These are phyloP conservation scores for Tachysurus vachellii DNA, from an alignment of 2,113 vertebrate genomes.

Conservation along the genomic window DNA sequence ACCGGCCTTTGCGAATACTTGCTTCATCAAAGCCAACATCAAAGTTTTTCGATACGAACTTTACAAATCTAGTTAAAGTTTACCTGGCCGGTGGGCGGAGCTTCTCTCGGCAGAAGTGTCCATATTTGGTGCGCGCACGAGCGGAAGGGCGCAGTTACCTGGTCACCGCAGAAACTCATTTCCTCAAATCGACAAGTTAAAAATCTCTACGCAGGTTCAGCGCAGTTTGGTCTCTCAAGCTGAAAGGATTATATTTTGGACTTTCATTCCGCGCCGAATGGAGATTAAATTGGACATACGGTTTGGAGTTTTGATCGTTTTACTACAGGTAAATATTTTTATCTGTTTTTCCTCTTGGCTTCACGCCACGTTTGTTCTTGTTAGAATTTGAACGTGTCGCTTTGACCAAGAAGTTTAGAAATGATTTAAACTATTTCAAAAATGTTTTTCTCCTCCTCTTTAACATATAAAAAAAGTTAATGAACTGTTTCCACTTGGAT, in stretches of 20 bases:
- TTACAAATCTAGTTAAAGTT: too few relatives aligned
- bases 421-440: not conserved
- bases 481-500: too few relatives aligned
- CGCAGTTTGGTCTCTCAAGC: not conserved
- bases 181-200: constrained; percentile 8
- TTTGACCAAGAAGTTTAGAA: too few relatives aligned
- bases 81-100: constrained; percentile 44
- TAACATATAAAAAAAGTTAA: too few relatives aligned
- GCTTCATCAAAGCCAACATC: too few relatives aligned
- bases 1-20: too few relatives aligned
- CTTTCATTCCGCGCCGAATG: constrained; percentile 1
- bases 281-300: constrained; percentile 39
- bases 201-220: not conserved
- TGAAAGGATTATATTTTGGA: constrained; percentile 33
- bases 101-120: constrained; percentile 24
- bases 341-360: not conserved
- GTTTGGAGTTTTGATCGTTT: constrained; percentile 52
- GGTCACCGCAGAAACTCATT: constrained; percentile 48
- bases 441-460: not conserved
- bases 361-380: not conserved
- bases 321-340: constrained; percentile 64
- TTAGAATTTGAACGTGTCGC: not conserved
- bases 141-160: constrained; percentile 59
- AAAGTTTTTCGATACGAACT: too few relatives aligned
- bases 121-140: constrained; percentile 61